These are phyloP conservation scores for Microchrysa polita DNA, from an alignment of 2,888 invertebrate species.

Conservation along the genomic window DNA sequence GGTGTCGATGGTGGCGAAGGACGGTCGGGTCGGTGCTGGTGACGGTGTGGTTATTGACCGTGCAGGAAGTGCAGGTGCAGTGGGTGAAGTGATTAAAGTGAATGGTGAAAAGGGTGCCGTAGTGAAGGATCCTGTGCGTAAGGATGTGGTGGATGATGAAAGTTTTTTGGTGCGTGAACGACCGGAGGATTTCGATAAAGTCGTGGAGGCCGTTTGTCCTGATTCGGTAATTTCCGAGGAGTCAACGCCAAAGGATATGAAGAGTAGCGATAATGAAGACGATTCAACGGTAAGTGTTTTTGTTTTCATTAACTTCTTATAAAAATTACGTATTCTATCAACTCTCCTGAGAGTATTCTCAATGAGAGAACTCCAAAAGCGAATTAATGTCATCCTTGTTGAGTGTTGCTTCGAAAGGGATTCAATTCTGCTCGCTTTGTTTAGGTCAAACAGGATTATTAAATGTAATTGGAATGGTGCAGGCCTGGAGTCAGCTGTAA, in stretches of 20 bases:
- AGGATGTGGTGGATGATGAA: constrained; percentile 39
- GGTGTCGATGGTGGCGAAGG: neutral
- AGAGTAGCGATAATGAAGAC: constrained; percentile 48
- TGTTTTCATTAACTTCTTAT: no score
- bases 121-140: neutral
- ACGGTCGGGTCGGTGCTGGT: constrained; percentile 30
- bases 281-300: constrained; percentile 41
- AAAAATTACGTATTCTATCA: no score
- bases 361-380: no score
- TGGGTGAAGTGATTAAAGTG: constrained; percentile 36
- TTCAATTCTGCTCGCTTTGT: no score
- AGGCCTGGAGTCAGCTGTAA: no score
- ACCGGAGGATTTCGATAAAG: constrained; percentile 55
- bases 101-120: constrained; percentile 17
- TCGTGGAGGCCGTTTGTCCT: constrained; percentile 60
- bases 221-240: constrained; percentile 62
- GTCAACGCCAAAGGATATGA: constrained; percentile 60
- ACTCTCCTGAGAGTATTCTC: no score
- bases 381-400: no score
- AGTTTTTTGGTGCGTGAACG: neutral
- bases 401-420: no score
- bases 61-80: constrained; percentile 45
- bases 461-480: no score
- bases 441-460: no score
- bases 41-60: constrained; percentile 11